Evolutionary conservation across 1,140 invertebrate species (phyloP).

Genomic region (Rhopalosiphum maidis): DNA sequence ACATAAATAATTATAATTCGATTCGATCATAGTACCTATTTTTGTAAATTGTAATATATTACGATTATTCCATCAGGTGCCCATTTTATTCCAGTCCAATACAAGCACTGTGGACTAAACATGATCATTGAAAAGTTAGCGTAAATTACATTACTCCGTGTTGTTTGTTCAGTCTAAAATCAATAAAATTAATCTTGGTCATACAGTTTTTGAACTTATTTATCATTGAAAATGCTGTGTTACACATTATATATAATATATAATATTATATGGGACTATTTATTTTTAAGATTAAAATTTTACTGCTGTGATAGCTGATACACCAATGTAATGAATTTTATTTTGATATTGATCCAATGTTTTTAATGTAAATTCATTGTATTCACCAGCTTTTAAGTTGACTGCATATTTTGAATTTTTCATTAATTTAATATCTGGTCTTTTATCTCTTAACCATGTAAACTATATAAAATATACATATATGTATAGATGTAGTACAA

Average conservation of each 20-base stretch:
- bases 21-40: background rate
- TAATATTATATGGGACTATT: background rate
- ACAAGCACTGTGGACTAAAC: background rate
- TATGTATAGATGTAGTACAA: background rate
- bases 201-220: background rate
- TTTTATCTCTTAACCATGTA: background rate
- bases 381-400: background rate
- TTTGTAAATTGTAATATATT: background rate
- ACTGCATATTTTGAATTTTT: background rate
- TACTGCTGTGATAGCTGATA: background rate
- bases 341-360: background rate
- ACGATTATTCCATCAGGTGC: background rate
- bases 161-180: background rate
- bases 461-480: background rate
- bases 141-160: background rate
- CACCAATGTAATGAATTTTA: background rate
- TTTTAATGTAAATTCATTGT: background rate
- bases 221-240: background rate
- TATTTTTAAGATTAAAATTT: background rate
- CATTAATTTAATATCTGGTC: background rate
- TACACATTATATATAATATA: background rate
- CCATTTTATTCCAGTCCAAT: conserved; percentile 6
- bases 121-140: background rate
- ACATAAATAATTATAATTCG: background rate
- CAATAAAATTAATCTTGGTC: background rate